A percentile compares a stretch with the other conserved stretches of the same genome.
Conservation (phyloP, 2,888 invertebrate species). For the Ectropis crepuscularia region DNA sequence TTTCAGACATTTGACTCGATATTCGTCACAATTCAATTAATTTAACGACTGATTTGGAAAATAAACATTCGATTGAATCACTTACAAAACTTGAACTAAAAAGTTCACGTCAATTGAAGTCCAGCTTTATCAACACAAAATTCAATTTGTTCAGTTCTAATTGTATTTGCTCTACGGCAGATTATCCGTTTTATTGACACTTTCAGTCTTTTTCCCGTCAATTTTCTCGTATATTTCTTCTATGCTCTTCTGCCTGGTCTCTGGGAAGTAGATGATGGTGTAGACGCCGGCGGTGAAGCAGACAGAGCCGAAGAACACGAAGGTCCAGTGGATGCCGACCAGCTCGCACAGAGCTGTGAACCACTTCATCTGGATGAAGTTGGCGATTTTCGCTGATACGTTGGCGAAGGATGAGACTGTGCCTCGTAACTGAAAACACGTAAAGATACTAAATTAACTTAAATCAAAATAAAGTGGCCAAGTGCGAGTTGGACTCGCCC, state of each 20-base stretch:
- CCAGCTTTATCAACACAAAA: too few relatives aligned
- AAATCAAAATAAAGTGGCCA: too few relatives aligned
- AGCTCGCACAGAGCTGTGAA: slow-evolving; percentile 68
- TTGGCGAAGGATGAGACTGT: slow-evolving; percentile 77
- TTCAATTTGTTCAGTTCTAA: not conserved
- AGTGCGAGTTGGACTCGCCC: too few relatives aligned
- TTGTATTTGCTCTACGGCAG: slow-evolving; percentile 44
- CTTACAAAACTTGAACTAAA: too few relatives aligned
- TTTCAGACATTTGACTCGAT: too few relatives aligned
- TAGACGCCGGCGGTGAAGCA: slow-evolving; percentile 70
- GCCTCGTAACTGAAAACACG: slow-evolving; percentile 68
- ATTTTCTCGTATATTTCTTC: slow-evolving; percentile 74
- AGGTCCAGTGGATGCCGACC: slow-evolving; percentile 76
- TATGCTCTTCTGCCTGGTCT: slow-evolving; percentile 70
- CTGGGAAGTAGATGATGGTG: slow-evolving; percentile 68
- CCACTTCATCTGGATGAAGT: slow-evolving; percentile 79
- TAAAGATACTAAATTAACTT: too few relatives aligned
- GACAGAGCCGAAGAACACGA: slow-evolving; percentile 70
- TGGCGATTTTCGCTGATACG: slow-evolving; percentile 75
- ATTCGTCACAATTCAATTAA: too few relatives aligned
- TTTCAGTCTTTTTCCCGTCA: slow-evolving; percentile 49
- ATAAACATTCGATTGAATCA: too few relatives aligned
- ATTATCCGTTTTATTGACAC: slow-evolving; percentile 51
- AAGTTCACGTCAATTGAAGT: too few relatives aligned
- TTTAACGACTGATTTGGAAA: too few relatives aligned